Conservation (phyloP, 2,797 vertebrate genomes). For the Mus minutoides region DNA sequence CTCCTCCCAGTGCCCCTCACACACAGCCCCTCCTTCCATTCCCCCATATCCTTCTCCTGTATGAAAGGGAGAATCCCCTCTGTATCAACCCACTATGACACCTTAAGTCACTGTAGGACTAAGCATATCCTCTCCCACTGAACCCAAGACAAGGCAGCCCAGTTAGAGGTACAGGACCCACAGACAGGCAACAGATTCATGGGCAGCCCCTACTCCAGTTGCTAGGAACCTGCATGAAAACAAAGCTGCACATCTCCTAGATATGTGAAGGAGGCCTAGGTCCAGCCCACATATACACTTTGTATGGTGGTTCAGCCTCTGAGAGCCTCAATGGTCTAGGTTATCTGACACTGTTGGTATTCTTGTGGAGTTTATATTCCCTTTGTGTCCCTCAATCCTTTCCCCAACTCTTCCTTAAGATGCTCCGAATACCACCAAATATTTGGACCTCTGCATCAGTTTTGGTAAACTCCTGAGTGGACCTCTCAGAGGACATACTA, state of each 20-base stretch:
- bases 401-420: not conserved
- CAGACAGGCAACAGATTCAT: not conserved
- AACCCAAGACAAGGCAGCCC: not conserved
- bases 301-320: not conserved
- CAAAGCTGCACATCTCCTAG: not conserved
- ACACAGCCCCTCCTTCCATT: not conserved
- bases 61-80: not conserved
- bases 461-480: not conserved
- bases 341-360: not conserved
- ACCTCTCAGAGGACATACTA: not conserved
- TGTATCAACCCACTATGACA: not conserved
- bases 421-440: not conserved
- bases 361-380: not conserved
- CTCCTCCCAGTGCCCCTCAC: not conserved
- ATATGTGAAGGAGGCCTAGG: not conserved
- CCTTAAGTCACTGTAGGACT: not conserved
- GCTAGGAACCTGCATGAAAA: not conserved
- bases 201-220: not conserved
- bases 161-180: not conserved
- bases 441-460: not conserved
- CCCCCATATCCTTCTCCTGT: not conserved
- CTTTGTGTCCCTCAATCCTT: not conserved
- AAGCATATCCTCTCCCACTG: not conserved
- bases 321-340: not conserved
- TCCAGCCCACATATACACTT: too few species aligned